These are phyloP conservation scores for Orchesellides sinensis DNA, from an alignment of 2,888 invertebrate species.

Conservation along the genomic window DNA sequence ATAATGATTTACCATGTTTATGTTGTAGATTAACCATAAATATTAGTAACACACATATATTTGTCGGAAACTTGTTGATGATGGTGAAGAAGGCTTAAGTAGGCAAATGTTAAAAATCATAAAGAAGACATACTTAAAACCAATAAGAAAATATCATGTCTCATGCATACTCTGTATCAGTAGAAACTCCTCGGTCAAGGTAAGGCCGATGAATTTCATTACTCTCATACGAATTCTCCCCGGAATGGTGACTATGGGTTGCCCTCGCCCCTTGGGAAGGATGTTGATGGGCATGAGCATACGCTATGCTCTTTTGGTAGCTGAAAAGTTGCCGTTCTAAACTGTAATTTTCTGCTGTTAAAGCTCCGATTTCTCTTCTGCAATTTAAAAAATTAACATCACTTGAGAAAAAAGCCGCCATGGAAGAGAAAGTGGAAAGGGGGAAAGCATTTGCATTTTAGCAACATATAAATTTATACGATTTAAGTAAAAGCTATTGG, in stretches of 20 bases:
- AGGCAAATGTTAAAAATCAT: too few relatives aligned
- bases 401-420: neutral
- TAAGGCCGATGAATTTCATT: slow-evolving; percentile 72
- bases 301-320: slow-evolving; percentile 88
- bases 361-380: slow-evolving; percentile 86
- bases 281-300: slow-evolving; percentile 79
- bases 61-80: too few relatives aligned
- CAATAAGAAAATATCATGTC: slow-evolving; percentile 42
- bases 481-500: slow-evolving; percentile 84
- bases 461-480: neutral
- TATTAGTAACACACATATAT: too few relatives aligned
- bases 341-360: slow-evolving; percentile 90
- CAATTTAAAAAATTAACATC: slow-evolving; percentile 16
- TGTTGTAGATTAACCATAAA: too few relatives aligned
- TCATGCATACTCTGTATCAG: slow-evolving; percentile 87
- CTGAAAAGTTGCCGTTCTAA: slow-evolving; percentile 89
- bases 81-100: too few relatives aligned
- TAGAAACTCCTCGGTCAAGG: slow-evolving; percentile 81
- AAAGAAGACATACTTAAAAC: too few relatives aligned
- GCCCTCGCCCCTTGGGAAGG: slow-evolving; percentile 33
- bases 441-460: neutral
- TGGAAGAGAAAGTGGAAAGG: neutral
- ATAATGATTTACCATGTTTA: too few relatives aligned
- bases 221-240: slow-evolving; percentile 50
- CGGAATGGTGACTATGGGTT: slow-evolving; percentile 57